Conservation (phyloP, 2,888 invertebrate species). For the Agriopis aurantiaria region DNA sequence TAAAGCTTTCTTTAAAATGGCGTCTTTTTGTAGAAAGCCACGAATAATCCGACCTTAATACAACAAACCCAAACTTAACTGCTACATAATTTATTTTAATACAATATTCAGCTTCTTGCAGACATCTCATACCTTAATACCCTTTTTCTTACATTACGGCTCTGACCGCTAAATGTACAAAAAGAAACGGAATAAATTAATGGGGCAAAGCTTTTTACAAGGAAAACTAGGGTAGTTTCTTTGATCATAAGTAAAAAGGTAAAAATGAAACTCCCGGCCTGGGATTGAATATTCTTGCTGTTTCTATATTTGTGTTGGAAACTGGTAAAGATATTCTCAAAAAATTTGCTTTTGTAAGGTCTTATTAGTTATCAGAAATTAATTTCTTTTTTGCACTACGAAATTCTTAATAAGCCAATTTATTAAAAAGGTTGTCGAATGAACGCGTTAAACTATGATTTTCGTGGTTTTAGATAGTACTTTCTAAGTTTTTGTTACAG, state of each 20-base stretch:
- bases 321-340: background rate
- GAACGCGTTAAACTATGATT: too few species aligned
- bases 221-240: conserved; percentile 30
- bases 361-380: background rate
- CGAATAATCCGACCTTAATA: conserved; percentile 10
- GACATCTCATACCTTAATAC: conserved; percentile 28
- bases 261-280: conserved; percentile 7
- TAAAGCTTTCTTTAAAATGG: background rate
- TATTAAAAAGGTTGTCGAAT: too few species aligned
- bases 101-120: conserved; percentile 25
- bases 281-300: conserved; percentile 9
- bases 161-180: conserved; percentile 27
- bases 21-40: background rate
- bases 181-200: conserved; percentile 34
- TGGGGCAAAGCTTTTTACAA: conserved; percentile 27
- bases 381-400: too few species aligned
- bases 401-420: too few species aligned
- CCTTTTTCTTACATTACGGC: conserved; percentile 31
- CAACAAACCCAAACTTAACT: conserved; percentile 2
- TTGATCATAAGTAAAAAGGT: conserved; percentile 29
- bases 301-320: conserved; percentile 1
- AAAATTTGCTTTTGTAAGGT: background rate
- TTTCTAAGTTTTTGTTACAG: too few species aligned
- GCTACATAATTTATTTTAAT: conserved; percentile 18
- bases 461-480: too few species aligned